These are phyloP conservation scores for Papilio polyxenes DNA, from an alignment of 1,140 invertebrate species.

Conservation along the genomic window DNA sequence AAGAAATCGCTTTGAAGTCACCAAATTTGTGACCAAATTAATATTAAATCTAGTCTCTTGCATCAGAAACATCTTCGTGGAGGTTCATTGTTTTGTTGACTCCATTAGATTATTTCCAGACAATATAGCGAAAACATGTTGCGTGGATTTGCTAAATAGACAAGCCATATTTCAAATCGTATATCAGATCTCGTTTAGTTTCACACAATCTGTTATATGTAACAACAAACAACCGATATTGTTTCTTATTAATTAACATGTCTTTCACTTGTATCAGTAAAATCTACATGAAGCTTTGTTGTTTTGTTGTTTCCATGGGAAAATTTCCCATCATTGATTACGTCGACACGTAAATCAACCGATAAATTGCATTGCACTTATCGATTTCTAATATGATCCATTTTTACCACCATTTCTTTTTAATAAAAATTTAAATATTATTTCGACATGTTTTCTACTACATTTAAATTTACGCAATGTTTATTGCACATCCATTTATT, in stretches of 20 bases:
- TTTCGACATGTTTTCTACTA: not conserved
- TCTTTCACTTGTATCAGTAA: slow-evolving; percentile 16
- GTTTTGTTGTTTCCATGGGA: slow-evolving; percentile 19
- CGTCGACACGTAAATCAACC: slow-evolving; percentile 16
- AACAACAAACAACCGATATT: not conserved
- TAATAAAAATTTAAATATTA: not conserved
- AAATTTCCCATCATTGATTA: slow-evolving; percentile 28
- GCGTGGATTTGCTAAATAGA: too few species aligned
- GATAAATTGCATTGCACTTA: slow-evolving; percentile 9
- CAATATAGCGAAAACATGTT: not conserved
- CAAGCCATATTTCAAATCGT: not conserved
- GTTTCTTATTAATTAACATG: slow-evolving; percentile 14
- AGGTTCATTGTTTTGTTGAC: not conserved
- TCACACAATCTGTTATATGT: slow-evolving; percentile 8
- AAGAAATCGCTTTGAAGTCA: not conserved
- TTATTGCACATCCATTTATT: not conserved
- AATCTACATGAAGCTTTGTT: slow-evolving; percentile 17
- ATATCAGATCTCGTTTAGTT: slow-evolving; percentile 1
- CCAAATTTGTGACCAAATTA: not conserved
- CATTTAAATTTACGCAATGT: too few species aligned
- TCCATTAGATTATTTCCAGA: not conserved
- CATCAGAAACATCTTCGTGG: not conserved
- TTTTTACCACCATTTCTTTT: not conserved
- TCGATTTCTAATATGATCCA: slow-evolving; percentile 13
- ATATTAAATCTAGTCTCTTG: not conserved